phyloP scores from a whole-genome alignment of 30 jellyfish, hydroid and myxozoan genomes.

The Cassiopea xamachana region DNA sequence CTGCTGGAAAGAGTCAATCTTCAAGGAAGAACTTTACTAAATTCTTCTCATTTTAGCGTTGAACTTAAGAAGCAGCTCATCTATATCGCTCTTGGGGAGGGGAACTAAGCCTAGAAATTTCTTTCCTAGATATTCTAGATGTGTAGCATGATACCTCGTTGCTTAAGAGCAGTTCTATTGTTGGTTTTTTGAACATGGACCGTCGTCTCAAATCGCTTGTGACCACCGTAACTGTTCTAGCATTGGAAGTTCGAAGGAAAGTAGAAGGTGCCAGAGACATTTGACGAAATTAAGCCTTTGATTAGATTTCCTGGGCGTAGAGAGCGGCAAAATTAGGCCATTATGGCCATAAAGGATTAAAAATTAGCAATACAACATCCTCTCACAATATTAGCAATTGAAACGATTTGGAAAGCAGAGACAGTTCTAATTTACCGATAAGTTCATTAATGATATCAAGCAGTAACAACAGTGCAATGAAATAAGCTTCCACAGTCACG shows the following conservation, averaged over 20 bases:
- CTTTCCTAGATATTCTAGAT: too few relatives aligned
- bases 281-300: constrained; percentile 10
- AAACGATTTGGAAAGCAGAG: background rate
- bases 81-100: too few relatives aligned
- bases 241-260: background rate
- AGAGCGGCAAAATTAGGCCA: constrained; percentile 18
- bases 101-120: too few relatives aligned
- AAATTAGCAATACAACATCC: constrained; percentile 36
- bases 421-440: background rate
- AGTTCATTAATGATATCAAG: constrained; percentile 1
- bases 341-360: constrained; percentile 11
- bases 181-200: too few relatives aligned
- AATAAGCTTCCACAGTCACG: too few relatives aligned
- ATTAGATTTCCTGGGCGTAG: constrained; percentile 42
- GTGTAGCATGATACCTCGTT: too few relatives aligned
- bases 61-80: too few relatives aligned
- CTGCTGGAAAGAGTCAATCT: too few relatives aligned
- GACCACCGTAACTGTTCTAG: background rate
- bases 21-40: too few relatives aligned
- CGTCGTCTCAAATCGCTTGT: too few relatives aligned
- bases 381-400: constrained; percentile 7
- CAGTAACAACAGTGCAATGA: background rate
- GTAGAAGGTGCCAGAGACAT: constrained; percentile 21
- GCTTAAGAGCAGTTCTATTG: too few relatives aligned
- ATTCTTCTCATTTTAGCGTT: too few relatives aligned